A percentile compares a stretch with the other conserved stretches of the same genome.
phyloP scores from a whole-genome alignment of 2,113 vertebrate species.

The Psilopsiagon aymara region DNA sequence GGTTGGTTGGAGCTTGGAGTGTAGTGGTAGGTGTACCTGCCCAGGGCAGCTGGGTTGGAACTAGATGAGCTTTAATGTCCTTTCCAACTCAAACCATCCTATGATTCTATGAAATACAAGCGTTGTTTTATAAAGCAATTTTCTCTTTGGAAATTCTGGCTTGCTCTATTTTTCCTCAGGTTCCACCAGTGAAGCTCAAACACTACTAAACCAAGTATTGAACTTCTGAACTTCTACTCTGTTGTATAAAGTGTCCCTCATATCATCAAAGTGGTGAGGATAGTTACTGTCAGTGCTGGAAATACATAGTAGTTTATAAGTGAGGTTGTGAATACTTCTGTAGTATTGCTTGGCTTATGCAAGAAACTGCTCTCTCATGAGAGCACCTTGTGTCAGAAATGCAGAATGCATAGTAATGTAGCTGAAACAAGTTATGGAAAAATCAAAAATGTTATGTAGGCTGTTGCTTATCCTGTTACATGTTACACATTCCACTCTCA shows the following conservation, averaged over 20 bases:
- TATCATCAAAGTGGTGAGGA: not conserved
- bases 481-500: rapidly evolving
- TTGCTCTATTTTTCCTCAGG: not conserved
- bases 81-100: not conserved
- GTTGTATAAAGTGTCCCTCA: not conserved
- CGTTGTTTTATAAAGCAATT: not conserved
- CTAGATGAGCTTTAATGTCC: not conserved
- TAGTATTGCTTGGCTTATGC: not conserved
- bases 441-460: not conserved
- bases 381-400: not conserved
- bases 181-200: not conserved
- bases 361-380: not conserved
- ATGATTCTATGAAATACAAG: not conserved
- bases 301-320: not conserved
- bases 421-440: not conserved
- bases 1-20: not conserved
- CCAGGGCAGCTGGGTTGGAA: not conserved
- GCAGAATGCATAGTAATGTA: not conserved
- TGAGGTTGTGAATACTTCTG: not conserved
- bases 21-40: not conserved
- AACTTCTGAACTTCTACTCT: not conserved
- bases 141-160: not conserved
- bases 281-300: not conserved
- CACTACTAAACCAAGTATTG: not conserved
- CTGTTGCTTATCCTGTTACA: not conserved